Base-by-base conservation (phyloP, 2,888 invertebrate species). In the Melikaiella ostensackeni region DNA sequence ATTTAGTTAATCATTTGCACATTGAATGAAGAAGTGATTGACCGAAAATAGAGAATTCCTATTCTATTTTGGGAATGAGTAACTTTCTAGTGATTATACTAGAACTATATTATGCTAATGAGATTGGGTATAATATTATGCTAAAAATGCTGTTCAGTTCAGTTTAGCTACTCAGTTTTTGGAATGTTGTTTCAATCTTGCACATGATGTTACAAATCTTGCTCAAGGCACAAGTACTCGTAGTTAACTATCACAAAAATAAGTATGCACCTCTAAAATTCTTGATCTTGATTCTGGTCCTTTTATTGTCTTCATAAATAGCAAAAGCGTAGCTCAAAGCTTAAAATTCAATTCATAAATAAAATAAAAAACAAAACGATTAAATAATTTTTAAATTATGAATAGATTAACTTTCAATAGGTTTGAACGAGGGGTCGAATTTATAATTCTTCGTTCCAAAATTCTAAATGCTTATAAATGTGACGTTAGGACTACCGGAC, bases 401-500 rank as follows among this genome's bases (percentile, higher is more conserved):
- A 27, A 27, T 55, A 55, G 21, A 21, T 55, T 1, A 55, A 55
- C 21, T 55, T 55, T 55, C 21, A 55, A 55, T 11, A 55, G 21
- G 21, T 11, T 59, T 21, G 13, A 59, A 57, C 21, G 9, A 50
- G 50, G 16, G 8, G 9, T 55, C 21, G 55, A 55, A 59, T 59
- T 59, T 24, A 6, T 3, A 59, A 59, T 59, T 59, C 59, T 13
- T 55, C 55, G 55, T 21, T 55, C 11, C 55, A 21, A 16, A 16
- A 13, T 59, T 27, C 16, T 46, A 24, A n/a, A 64, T 21, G 27
- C 11, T 55, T 50, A 70, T 30, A 70, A 70, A 33, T 70, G 70
- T 30, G 70, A 70, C 9, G 70, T 30, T 13, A 82, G 57, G 35
- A 80, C 50, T n/a, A 81, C n/a, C 8, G 97, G 97, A 7, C 95